Conservation (phyloP, 2,113 vertebrate genomes). For the Uria aalge region DNA sequence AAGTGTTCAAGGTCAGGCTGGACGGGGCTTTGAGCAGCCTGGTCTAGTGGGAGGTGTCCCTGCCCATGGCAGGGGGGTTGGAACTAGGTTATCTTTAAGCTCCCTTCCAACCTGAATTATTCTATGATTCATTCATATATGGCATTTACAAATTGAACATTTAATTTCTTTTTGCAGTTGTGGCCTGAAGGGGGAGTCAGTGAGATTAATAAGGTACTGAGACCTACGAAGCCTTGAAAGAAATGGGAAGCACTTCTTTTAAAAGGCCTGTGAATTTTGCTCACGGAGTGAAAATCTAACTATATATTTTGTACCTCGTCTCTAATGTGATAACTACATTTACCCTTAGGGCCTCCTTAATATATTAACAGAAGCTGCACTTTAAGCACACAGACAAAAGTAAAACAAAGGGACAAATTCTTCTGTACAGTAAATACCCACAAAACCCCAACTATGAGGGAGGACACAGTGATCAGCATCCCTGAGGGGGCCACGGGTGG, state of each 20-base stretch:
- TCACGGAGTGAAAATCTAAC: not conserved
- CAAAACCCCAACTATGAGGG: not conserved
- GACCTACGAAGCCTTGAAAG: not conserved
- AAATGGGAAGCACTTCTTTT: not conserved
- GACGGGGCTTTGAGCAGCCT: not conserved
- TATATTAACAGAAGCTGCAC: not conserved
- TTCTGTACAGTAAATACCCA: not conserved
- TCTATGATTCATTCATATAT: not conserved
- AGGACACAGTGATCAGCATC: not conserved
- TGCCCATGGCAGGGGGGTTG: not conserved
- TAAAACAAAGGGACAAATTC: not conserved
- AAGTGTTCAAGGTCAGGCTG: not conserved
- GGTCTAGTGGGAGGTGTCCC: not conserved
- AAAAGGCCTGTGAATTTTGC: not conserved
- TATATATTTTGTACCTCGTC: not conserved
- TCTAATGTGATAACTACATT: not conserved
- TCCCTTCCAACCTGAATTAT: not conserved
- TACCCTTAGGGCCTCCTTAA: not conserved
- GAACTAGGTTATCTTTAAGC: not conserved
- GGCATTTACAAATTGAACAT: not conserved
- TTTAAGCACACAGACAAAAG: not conserved
- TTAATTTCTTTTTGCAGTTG: not conserved
- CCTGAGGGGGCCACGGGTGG: not conserved
- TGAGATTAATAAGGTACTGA: not conserved
- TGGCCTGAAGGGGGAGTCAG: slow-evolving; percentile 58